Conservation (phyloP, 2,888 invertebrate species). For the Meiosimyza platycephala region DNA sequence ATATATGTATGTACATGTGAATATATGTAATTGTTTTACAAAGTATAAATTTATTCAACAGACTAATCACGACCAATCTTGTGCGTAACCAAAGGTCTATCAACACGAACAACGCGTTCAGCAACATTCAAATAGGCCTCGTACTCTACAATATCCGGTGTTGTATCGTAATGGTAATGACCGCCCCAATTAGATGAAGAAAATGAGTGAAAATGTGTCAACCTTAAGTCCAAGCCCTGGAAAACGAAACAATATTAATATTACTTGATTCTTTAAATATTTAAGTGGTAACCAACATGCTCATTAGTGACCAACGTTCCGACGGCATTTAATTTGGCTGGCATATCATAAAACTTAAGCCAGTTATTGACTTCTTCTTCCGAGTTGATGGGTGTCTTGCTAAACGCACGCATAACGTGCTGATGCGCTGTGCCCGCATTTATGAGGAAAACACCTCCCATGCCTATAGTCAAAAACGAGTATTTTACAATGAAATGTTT, state of each 20-base stretch:
- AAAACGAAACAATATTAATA: conserved; percentile 46
- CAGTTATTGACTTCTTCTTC: conserved; percentile 84
- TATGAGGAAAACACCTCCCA: conserved; percentile 91
- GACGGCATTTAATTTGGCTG: conserved; percentile 87
- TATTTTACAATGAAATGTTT: neutral
- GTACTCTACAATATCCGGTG: conserved; percentile 86
- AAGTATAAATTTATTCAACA: no score
- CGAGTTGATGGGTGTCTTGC: conserved; percentile 76
- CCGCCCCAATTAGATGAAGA: conserved; percentile 87
- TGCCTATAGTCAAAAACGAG: conserved; percentile 68
- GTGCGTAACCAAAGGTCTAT: conserved; percentile 77
- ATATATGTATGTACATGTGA: no score
- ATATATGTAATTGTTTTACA: no score
- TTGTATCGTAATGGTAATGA: conserved; percentile 96
- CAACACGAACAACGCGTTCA: conserved; percentile 78
- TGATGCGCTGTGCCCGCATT: conserved; percentile 85
- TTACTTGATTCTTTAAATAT: neutral
- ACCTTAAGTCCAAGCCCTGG: conserved; percentile 87
- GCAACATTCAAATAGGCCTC: conserved; percentile 89
- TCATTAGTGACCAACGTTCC: conserved; percentile 90
- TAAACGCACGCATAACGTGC: conserved; percentile 98
- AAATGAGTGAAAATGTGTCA: conserved; percentile 97
- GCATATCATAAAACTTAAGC: conserved; percentile 92
- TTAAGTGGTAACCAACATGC: conserved; percentile 70
- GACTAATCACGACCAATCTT: conserved; percentile 72